These are phyloP conservation scores for Neolamprologus modestus DNA, from an alignment of 2,113 vertebrate species.

Conservation along the genomic window DNA sequence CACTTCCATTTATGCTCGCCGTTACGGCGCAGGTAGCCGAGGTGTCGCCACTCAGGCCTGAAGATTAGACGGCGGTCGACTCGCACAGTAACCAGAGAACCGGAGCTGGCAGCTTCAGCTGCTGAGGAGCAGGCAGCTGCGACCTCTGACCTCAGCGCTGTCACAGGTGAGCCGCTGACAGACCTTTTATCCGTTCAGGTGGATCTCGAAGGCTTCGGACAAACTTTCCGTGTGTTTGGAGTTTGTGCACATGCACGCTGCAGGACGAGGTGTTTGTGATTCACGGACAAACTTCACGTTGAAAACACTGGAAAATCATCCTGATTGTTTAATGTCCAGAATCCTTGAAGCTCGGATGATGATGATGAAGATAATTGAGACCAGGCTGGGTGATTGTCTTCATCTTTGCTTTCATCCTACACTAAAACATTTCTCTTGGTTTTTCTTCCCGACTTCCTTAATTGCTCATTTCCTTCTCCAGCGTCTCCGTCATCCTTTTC, in stretches of 20 bases:
- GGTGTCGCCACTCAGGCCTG: rapidly evolving
- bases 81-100: rapidly evolving
- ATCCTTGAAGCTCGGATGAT: neutral
- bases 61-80: neutral
- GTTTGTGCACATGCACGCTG: neutral
- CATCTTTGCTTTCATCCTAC: neutral
- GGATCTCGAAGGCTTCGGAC: neutral
- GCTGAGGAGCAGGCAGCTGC: neutral
- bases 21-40: neutral
- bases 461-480: neutral
- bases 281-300: neutral
- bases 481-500: rapidly evolving
- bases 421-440: neutral
- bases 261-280: neutral
- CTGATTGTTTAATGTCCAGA: neutral
- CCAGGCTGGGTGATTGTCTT: neutral
- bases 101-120: neutral
- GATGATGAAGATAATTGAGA: neutral
- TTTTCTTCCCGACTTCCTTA: neutral
- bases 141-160: neutral
- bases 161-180: neutral
- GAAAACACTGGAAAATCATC: rapidly evolving
- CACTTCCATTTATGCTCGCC: neutral
- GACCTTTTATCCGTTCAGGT: rapidly evolving
- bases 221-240: neutral